Evolutionary conservation across 2,797 vertebrate genomes (phyloP), one percentile per base, ranked within the genome.

Genomic region (Paedocypris micromegethes): DNA sequence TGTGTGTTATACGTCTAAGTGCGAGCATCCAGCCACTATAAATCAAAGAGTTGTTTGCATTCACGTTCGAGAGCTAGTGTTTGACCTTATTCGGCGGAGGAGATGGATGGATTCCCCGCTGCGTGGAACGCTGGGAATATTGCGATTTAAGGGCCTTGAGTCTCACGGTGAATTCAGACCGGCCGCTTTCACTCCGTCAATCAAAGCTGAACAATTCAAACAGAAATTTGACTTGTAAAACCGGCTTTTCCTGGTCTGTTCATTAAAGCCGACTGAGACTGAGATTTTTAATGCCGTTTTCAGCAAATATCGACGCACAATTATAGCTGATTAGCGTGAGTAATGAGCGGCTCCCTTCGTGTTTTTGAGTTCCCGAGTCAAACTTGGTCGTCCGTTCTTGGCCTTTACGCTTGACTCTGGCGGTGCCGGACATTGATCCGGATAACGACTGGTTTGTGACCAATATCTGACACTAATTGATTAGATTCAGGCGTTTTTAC

Each of bases 31-130:
- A 62, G 43, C 39, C 58, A 42, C 67, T 53, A 64, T 72, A 64
- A 61, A 78, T 78, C 66, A 78, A 67, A 73, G 64, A 47, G 58
- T 67, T 61, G 64, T 75, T 75, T 78, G 66, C 70, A 67, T 73
- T 78, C 65, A 75, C 70, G 56, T 67, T 70, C 75, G 73, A 64
- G 72, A 75, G 76, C 58, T 50, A 47, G 50, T 67, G 64, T 77
- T 75, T 77, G 76, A 75, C 73, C 76, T 75, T 77, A 72, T 72
- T 75, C 63, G 23, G 39, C 58, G 40, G 39, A 63, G 44, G 69
- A 77, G 76, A 77, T 70, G 66, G 63, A 72, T 75, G 76, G 67
- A 65, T 49, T 23, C 63, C 53, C 63, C 70, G 66, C 48, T 58
- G 55, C 64, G 52, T 57, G 49, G 37, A 61, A 45, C 37, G 50